Conservation (phyloP, 2,797 vertebrate genomes). For the Danio jaintianensis region DNA sequence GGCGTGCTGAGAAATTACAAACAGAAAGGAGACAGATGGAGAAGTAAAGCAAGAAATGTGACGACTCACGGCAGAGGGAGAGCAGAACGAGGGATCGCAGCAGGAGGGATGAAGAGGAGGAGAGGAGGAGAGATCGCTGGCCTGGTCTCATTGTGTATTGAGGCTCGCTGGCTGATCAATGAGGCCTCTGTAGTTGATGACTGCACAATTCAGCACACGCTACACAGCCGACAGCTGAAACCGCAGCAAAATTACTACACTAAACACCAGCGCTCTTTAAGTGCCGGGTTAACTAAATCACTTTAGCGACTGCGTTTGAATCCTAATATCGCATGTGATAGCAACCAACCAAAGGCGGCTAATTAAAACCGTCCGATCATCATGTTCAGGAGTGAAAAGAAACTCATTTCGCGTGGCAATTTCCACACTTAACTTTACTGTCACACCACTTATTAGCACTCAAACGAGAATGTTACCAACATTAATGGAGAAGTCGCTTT, state of each 20-base stretch:
- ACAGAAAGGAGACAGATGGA: conserved; percentile 16
- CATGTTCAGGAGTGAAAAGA: conserved; percentile 32
- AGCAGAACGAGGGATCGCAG: conserved; percentile 60
- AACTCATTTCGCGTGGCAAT: conserved; percentile 33
- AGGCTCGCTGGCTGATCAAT: conserved; percentile 64
- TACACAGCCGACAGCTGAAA: conserved; percentile 52
- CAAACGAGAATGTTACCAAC: conserved; percentile 19
- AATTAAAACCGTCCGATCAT: conserved; percentile 54
- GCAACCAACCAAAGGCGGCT: conserved; percentile 42
- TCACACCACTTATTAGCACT: conserved; percentile 39
- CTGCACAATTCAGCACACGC: conserved; percentile 46
- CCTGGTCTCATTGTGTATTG: conserved; percentile 80
- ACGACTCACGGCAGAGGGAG: conserved; percentile 65
- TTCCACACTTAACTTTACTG: conserved; percentile 43
- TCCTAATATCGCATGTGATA: conserved; percentile 33
- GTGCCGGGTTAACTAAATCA: conserved; percentile 46
- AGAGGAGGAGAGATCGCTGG: conserved; percentile 71
- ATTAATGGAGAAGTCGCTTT: conserved; percentile 4
- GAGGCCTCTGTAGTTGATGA: conserved; percentile 62
- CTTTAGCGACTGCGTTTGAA: conserved; percentile 38
- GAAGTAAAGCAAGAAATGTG: conserved; percentile 19
- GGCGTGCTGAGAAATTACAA: conserved; percentile 20
- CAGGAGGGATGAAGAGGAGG: conserved; percentile 66
- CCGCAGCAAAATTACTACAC: conserved; percentile 43
- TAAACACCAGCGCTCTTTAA: conserved; percentile 44